Evolutionary conservation across 2,888 invertebrate species (phyloP), one percentile per base, ranked within the genome.

Genomic region (Sminthurides aquaticus): DNA sequence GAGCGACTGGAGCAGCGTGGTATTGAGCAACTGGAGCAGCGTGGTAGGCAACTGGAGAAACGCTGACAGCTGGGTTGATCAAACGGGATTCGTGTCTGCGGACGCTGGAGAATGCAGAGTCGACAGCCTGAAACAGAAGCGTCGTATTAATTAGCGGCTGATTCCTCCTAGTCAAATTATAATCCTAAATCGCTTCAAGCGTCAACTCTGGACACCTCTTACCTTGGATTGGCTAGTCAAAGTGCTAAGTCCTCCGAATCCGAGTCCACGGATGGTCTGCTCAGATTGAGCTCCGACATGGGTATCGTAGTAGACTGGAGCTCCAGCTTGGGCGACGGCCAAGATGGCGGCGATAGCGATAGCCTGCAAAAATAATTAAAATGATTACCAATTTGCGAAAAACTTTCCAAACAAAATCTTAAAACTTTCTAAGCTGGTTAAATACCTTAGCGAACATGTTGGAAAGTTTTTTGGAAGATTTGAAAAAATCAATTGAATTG

Each of bases 221-320:
- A 34, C 49, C 64, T 69, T 69, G 25, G 67, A 60, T 56, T 69
- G 67, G 49, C 62, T 62, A 22, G 69, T 60, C 15, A 65, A 22
- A 24, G 69, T 62, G 15, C 65, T 62, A 48, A 56, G 57, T 55
- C 65, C 67, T 43, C 57, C 63, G 20, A 60, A 28, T 34, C 43
- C 43, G 43, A 34, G 43, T 8, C 55, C 55, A 26, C 69, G 65
- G 27, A 69, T 28, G 49, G 69, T 69, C 27, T 65, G 60, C 18
- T 66, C 59, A 20, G 65, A 63, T 55, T 63, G 63, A 49, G 56
- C 55, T 26, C 67, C 69, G 20, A 67, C 69, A 48, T 26, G 27
- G 55, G 69, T 25, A 27, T 58, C 58, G 43, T 34, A 34, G 43
- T 34, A 34, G 15, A 34, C 43, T n/a, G n/a, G n/a, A 34, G 8